Evolutionary conservation across 64 coral and sea anemone species (phyloP).

Genomic region (Catalaphyllia jardinei): DNA sequence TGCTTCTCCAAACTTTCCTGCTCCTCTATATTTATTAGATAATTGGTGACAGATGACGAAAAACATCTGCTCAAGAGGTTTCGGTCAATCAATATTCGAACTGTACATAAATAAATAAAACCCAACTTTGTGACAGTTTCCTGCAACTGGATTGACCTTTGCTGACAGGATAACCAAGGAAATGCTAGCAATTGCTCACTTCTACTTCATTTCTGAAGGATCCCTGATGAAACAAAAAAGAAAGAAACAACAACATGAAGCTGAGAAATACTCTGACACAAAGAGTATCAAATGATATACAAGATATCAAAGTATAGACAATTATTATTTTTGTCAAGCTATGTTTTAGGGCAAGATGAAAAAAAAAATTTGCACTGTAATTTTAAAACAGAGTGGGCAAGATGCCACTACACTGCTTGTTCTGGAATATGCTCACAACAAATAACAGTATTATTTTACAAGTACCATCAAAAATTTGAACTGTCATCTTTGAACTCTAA

Average conservation of each 20-base stretch:
- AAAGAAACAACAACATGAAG: neutral
- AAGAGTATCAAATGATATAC: neutral
- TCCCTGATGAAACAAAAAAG: conserved; percentile 32
- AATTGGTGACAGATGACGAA: neutral
- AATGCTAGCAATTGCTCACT: conserved; percentile 51
- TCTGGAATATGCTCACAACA: no score
- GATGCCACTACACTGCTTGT: no score
- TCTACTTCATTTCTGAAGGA: conserved; percentile 56
- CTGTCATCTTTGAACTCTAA: no score
- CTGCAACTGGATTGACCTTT: neutral
- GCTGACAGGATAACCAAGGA: neutral
- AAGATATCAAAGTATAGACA: no score
- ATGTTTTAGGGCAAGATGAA: no score
- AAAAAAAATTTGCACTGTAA: no score
- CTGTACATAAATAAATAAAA: neutral
- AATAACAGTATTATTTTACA: no score
- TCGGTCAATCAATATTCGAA: neutral
- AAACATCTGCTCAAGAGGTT: neutral
- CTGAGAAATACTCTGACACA: neutral
- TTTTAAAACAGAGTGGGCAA: no score
- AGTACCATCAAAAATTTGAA: no score
- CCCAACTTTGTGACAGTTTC: neutral
- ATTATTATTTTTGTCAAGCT: no score
- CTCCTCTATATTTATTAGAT: no score
- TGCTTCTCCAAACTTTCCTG: neutral